Evolutionary conservation across 2,888 invertebrate species (phyloP), one percentile per base, ranked within the genome.

Genomic region (Polyommatus icarus): DNA sequence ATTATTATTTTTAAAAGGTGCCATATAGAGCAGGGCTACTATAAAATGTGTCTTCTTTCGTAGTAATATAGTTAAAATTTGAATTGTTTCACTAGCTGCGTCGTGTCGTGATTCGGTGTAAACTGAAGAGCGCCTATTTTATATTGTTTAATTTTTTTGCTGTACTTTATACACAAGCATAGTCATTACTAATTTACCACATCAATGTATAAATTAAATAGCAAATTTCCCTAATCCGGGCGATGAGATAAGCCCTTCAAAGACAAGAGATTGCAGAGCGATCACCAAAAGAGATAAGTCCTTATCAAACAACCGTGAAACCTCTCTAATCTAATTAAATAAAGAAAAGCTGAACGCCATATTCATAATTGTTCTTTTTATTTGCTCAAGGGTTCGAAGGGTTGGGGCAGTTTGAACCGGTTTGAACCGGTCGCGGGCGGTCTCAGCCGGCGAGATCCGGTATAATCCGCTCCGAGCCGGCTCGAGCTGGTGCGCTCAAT

Each of bases 371-470:
- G 72, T 72, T 72, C 72, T 72, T 72, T 72, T 72, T 72, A 67
- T 67, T 72, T 72, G n/a, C 36, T n/a, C 10, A 72, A n/a, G n/a
- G 72, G 18, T 72, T 72, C n/a, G 40, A 36, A 18, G 40, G 72
- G 36, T n/a, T 77, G 72, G 71, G 72, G 72, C 67, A 67, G 71
- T 77, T 75, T 46, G 79, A 78, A 78, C 77, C 67, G 78, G 71
- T 77, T 75, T 59, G 79, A 78, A 79, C 79, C 67, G 79, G 76
- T 76, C 78, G 75, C 87, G 84, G 83, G 81, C 81, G 84, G 84
- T 79, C 80, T 82, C 83, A 82, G 81, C 83, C 83, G 85, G 83
- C 80, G 71, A 78, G 82, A 84, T 82, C 84, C 86, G 84, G 85
- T 82, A 79, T 80, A 80, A 83, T 79, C 83, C 83, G 81, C 81